Evolutionary conservation across 2,888 invertebrate genomes (phyloP).

Genomic region (Lasioglossum oenotherae): DNA sequence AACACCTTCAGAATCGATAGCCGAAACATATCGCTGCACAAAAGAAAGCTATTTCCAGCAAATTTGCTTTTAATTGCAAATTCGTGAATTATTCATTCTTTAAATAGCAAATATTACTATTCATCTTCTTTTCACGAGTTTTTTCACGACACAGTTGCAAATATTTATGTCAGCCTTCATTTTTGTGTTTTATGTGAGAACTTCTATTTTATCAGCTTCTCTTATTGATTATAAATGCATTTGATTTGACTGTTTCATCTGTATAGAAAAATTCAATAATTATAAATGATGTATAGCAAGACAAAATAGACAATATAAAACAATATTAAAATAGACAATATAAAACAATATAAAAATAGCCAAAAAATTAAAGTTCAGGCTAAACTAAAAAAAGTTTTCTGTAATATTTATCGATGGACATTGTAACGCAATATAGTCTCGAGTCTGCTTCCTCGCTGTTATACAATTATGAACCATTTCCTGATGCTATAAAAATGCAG

Average conservation of each 20-base stretch:
- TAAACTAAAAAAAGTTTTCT: not conserved
- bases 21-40: not conserved
- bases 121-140: not conserved
- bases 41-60: not conserved
- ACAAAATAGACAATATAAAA: no score
- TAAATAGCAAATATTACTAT: not conserved
- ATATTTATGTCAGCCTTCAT: not conserved
- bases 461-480: not conserved
- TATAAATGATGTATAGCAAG: not conserved
- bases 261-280: no score
- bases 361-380: not conserved
- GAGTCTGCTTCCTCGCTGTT: not conserved
- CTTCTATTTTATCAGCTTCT: no score
- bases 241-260: no score
- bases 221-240: no score
- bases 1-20: not conserved
- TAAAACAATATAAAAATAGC: no score
- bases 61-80: not conserved
- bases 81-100: not conserved
- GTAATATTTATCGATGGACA: not conserved
- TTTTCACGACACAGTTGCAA: not conserved
- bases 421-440: not conserved
- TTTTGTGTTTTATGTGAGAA: no score
- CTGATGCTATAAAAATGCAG: not conserved
- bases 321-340: no score